Evolutionary conservation across 2,888 invertebrate genomes (phyloP).

Genomic region (Caenorhabditis sp.): DNA sequence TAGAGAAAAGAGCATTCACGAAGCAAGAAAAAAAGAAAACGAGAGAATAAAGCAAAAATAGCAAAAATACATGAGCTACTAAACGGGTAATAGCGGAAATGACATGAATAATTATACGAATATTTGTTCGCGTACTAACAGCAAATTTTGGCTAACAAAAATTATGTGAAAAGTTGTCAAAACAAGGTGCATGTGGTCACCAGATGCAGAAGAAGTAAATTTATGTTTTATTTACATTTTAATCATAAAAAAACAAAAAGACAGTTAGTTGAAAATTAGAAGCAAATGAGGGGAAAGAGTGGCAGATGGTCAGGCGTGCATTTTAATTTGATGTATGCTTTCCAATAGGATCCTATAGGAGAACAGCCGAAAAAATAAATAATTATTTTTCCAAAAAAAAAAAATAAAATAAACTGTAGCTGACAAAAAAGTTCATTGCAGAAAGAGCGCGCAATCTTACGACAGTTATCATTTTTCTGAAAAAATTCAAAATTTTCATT

Average conservation of each 20-base stretch:
- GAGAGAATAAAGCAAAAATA: not conserved
- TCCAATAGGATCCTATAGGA: not conserved
- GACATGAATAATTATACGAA: not conserved
- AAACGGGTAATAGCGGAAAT: conserved; percentile 1
- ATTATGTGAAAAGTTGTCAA: not conserved
- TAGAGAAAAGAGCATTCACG: too few relatives aligned
- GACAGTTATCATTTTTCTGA: too few relatives aligned
- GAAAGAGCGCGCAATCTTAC: too few relatives aligned
- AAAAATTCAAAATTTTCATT: not conserved
- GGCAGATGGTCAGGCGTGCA: not conserved
- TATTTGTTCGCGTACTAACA: not conserved
- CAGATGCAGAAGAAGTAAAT: not conserved
- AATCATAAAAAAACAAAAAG: not conserved
- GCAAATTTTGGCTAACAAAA: not conserved
- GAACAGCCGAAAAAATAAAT: too few relatives aligned
- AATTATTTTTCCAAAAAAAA: too few relatives aligned
- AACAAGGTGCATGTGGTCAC: not conserved
- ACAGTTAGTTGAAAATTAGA: not conserved
- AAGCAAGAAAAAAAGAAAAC: not conserved
- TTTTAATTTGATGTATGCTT: not conserved
- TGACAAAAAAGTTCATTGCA: too few relatives aligned
- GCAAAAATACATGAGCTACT: not conserved
- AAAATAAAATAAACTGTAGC: too few relatives aligned
- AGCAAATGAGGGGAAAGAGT: not conserved
- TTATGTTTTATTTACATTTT: not conserved